Conservation (phyloP, 2,113 vertebrate genomes). For the Xenopus tropicalis region UCB_Xtro_10.0 CM004447.2:120409001-120409500, state of each 20-base stretch:
- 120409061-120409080: background rate
- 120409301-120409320: conserved; percentile 43
- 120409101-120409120: conserved; percentile 2
- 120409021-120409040: background rate
- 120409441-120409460: conserved; percentile 41
- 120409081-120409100: background rate
- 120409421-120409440: conserved; percentile 36
- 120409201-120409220: conserved; percentile 3
- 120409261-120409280: conserved; percentile 13
- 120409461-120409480: conserved; percentile 36
- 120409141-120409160: conserved; percentile 3
- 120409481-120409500: conserved; percentile 14
- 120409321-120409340: conserved; percentile 44
- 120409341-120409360: conserved; percentile 42
- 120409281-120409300: conserved; percentile 25
- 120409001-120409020: background rate
- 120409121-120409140: background rate
- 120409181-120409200: background rate
- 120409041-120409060: background rate
- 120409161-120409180: background rate
- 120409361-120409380: conserved; percentile 44
- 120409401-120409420: conserved; percentile 37
- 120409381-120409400: conserved; percentile 41
- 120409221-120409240: conserved; percentile 5
- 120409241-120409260: conserved; percentile 21